phyloP scores from a whole-genome alignment of 2,797 vertebrate genomes.

The Characodon lateralis region DNA sequence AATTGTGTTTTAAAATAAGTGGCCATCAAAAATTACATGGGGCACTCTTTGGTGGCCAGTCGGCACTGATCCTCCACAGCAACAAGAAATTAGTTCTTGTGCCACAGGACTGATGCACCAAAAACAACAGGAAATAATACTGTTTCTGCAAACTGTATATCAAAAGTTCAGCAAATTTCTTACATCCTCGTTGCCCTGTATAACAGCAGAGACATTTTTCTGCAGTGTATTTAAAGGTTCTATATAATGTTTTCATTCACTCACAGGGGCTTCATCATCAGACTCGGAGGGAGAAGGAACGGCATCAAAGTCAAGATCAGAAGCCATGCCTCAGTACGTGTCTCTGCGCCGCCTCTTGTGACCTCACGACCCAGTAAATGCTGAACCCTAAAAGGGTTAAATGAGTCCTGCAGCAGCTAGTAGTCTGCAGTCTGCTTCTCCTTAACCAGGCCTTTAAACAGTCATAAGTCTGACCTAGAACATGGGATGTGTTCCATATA shows the following conservation, averaged over 20 bases:
- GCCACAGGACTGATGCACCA: no score
- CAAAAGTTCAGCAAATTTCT: not conserved
- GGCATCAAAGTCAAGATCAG: constrained; percentile 83
- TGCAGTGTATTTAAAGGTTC: not conserved
- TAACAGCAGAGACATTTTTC: not conserved
- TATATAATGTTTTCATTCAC: constrained; percentile 5
- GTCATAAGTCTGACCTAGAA: constrained; percentile 24
- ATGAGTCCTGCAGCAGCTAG: constrained; percentile 40
- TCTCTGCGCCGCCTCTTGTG: constrained; percentile 38
- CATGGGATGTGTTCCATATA: constrained; percentile 21
- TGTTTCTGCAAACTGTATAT: not conserved
- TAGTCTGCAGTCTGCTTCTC: constrained; percentile 31
- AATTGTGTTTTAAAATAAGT: no score
- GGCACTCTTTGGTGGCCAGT: no score
- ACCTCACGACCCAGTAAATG: constrained; percentile 39
- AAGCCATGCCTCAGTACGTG: constrained; percentile 96
- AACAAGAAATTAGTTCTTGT: no score
- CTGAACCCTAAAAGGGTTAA: constrained; percentile 45
- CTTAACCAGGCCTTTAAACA: constrained; percentile 48
- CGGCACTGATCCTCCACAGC: no score
- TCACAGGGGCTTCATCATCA: constrained; percentile 90
- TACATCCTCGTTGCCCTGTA: not conserved
- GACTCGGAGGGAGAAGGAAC: constrained; percentile 92
- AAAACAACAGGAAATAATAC: not conserved
- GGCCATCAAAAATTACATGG: no score